phyloP scores from a whole-genome alignment of 2,888 invertebrate species.

The Synanthedon vespiformis region DNA sequence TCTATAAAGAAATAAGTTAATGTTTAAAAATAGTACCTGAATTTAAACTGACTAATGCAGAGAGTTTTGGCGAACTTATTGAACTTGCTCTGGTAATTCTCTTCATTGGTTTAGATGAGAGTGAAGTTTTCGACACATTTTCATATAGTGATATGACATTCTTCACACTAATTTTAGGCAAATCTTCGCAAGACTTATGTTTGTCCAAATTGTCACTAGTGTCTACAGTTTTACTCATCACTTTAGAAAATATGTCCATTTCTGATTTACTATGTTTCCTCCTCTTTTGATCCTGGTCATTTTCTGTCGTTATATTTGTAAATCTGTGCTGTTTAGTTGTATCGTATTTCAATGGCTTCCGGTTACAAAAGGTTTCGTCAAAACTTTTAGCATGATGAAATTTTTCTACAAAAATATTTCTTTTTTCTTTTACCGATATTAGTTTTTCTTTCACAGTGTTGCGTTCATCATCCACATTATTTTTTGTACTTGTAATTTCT shows the following conservation, averaged over 20 bases:
- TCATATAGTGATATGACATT: constrained; percentile 56
- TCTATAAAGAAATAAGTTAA: neutral
- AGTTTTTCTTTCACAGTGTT: neutral
- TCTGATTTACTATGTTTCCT: constrained; percentile 48
- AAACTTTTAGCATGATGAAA: constrained; percentile 27
- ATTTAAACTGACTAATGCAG: constrained; percentile 31
- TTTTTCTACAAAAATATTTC: constrained; percentile 24
- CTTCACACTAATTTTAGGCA: constrained; percentile 56
- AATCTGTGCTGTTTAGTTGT: constrained; percentile 10
- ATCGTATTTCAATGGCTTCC: constrained; percentile 12
- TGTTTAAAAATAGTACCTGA: constrained; percentile 27
- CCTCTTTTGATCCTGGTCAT: constrained; percentile 14
- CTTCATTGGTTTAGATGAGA: constrained; percentile 20
- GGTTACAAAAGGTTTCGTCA: constrained; percentile 14
- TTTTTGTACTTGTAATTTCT: neutral
- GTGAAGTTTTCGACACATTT: constrained; percentile 40
- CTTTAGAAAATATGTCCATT: constrained; percentile 60
- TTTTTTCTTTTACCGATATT: constrained; percentile 23
- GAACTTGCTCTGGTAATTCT: constrained; percentile 24
- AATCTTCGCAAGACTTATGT: constrained; percentile 55
- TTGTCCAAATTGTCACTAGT: constrained; percentile 40
- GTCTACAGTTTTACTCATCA: constrained; percentile 15
- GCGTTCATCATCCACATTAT: neutral
- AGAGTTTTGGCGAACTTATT: constrained; percentile 24
- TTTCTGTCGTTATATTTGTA: constrained; percentile 17